Base-by-base conservation (phyloP, 2,888 invertebrate species). In the Hirtodrosophila histrioides region DNA sequence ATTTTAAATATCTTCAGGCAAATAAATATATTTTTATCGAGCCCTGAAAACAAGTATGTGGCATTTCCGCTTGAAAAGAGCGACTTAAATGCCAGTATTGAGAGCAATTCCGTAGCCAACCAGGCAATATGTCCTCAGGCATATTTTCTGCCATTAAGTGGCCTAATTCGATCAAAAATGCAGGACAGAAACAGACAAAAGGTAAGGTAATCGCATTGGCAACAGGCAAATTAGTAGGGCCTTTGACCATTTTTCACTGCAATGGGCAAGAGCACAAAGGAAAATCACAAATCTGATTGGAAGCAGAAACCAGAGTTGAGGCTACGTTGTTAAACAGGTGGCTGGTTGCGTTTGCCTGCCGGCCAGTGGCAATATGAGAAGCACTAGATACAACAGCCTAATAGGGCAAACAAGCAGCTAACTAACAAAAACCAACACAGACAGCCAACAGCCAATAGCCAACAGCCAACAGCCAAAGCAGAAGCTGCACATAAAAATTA, bases 401-500 rank as follows among this genome's bases (percentile, higher is more conserved):
- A 23, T 4, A 12, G 31, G 9, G 31, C 9, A 7, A 31, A 31
- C 5, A 23, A 31, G 31, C 6, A 48, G 23, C 4, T 0, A 45
- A 24, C 6, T 27, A 51, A 35, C 39, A 41, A 46, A 4, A 56
- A 23, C 53, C 33, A 55, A 57, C 46, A 51, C 50, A 56, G 43
- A 62, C 39, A 55, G 29, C 7, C 12, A 12, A 7, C 5, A 17
- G 27, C 17, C 12, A 12, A 7, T 3, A 17, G 27, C 17, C 10
- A 37, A 50, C 9, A 40, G 10, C n/a, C 0, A 45, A 23, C 7
- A 39, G 43, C 12, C 24, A 36, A 41, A 46, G 40, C 37, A 50
- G 33, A 44, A 31, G 57, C 31, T 50, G 65, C 65, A 58, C 67
- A 83, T 73, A 74, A 71, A 85, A 76, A 88, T 88, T 80, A 86